Evolutionary conservation across 1,140 invertebrate species (phyloP), one percentile per base, ranked within the genome.

Genomic region (Akabosia matsudoensis): DNA sequence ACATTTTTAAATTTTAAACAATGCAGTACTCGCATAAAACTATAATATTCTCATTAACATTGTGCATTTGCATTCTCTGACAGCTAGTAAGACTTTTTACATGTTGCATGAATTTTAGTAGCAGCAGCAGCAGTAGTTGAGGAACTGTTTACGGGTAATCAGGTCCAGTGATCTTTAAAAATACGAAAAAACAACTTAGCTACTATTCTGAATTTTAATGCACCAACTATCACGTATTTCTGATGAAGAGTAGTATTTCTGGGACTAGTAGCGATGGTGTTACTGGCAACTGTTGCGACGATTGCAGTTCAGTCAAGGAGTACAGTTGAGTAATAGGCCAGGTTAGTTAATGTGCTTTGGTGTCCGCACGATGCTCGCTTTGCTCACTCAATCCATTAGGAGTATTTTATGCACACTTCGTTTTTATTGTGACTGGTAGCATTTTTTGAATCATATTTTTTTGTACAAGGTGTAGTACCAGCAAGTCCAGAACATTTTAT

Each of bases 321-420:
- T 45, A 45, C 37, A 18, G 37, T 45, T 18, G 37, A 45, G 37
- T 45, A 45, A 45, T 45, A 18, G 37, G 7, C 7, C 37, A 10
- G 37, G 7, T 45, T 45, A 18, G 37, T 45, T 45, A 18, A 18
- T 56, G 54, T 56, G 54, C 7, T 7, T 45, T 7, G 37, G n/a
- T n/a, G n/a, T n/a, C n/a, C n/a, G n/a, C n/a, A n/a, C n/a, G n/a
- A 18, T 45, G 37, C 54, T 56, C 54, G 24, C 54, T 10, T 7
- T 16, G 22, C 61, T 67, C 61, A 67, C 26, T 67, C 61, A 67
- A 30, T 67, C 22, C 61, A 67, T 67, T 67, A 67, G 31, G 28
- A 31, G 28, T 67, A 10, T 30, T n/a, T 67, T 28, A 67, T 30
- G 61, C 24, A 67, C n/a, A 67, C 26, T 67, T 14, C 4, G 14